phyloP scores from a whole-genome alignment of 2,113 vertebrate species.

The Caranx melampygus region DNA sequence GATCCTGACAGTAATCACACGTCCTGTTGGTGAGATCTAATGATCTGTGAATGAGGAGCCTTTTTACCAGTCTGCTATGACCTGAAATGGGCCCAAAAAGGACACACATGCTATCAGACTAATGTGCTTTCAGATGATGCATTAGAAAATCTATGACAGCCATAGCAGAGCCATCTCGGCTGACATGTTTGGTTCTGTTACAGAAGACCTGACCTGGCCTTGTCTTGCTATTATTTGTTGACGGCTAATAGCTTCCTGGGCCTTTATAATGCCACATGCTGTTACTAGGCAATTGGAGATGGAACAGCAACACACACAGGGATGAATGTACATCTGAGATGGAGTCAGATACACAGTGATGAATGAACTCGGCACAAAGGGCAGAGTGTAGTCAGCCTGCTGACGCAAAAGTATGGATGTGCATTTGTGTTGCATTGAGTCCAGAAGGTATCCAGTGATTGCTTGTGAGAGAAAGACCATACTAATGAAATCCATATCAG shows the following conservation, averaged over 20 bases:
- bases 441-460: background rate
- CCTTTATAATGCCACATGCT: background rate
- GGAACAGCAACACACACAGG: background rate
- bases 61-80: background rate
- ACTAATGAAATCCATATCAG: background rate
- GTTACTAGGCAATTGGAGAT: conserved; percentile 11
- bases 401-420: background rate
- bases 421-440: background rate
- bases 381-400: background rate
- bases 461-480: background rate
- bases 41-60: background rate
- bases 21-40: background rate
- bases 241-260: background rate
- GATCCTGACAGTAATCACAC: background rate
- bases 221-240: background rate
- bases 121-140: background rate
- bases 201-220: conserved; percentile 1
- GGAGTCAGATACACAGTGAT: background rate
- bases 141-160: background rate
- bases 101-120: background rate
- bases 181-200: background rate
- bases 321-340: background rate
- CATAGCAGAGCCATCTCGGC: background rate
- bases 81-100: background rate
- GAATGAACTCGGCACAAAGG: background rate